phyloP scores from a whole-genome alignment of 1,140 invertebrate species.

The Diprion similis region DNA sequence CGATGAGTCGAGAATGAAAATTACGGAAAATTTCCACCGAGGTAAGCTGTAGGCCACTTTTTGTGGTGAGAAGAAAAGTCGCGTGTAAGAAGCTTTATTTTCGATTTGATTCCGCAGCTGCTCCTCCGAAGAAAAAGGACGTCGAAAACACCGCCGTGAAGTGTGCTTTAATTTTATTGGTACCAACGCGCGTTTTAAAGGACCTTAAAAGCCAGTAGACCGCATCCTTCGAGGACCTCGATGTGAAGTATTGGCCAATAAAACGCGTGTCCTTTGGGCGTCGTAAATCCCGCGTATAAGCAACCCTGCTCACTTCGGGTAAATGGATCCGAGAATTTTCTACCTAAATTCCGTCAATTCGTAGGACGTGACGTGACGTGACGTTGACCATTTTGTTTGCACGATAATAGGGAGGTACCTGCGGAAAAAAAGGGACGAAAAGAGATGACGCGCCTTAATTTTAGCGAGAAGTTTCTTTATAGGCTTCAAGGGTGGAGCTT shows the following conservation, averaged over 20 bases:
- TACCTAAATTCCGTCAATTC: too few species aligned
- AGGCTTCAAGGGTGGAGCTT: neutral
- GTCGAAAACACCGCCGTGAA: neutral
- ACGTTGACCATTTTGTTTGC: too few species aligned
- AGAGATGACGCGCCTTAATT: too few species aligned
- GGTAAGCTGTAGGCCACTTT: too few species aligned
- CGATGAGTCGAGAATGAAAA: too few species aligned
- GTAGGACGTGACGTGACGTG: too few species aligned
- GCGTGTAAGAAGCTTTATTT: neutral
- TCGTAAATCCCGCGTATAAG: neutral
- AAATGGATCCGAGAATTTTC: neutral
- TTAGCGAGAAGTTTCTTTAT: neutral
- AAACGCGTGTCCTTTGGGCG: conserved; percentile 4
- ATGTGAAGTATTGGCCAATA: neutral
- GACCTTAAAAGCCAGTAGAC: neutral
- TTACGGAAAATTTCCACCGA: too few species aligned
- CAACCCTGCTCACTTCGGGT: conserved; percentile 18
- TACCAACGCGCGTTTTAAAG: neutral
- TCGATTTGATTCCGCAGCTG: neutral
- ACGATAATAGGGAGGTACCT: too few species aligned
- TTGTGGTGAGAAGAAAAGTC: too few species aligned
- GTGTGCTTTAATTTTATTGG: conserved; percentile 6
- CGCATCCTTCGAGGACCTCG: neutral
- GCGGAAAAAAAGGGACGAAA: too few species aligned
- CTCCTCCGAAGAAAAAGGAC: neutral